Conservation (phyloP, 2,888 invertebrate species). For the Cantharis flavilabris region DNA sequence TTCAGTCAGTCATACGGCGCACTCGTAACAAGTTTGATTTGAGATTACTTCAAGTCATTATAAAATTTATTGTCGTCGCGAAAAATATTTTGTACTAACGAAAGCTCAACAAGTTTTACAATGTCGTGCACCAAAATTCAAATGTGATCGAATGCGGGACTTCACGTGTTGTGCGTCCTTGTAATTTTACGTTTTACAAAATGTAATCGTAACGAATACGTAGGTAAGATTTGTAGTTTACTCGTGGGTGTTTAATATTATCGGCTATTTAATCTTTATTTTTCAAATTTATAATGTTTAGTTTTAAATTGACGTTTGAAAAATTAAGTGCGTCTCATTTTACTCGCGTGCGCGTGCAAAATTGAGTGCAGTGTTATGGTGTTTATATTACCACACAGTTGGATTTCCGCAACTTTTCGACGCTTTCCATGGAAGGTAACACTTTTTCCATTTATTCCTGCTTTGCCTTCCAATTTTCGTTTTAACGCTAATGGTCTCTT, state of each 20-base stretch:
- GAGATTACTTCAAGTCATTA: neutral
- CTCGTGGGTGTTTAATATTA: slow-evolving; percentile 19
- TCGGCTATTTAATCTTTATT: neutral
- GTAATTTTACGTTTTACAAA: neutral
- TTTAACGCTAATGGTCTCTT: neutral
- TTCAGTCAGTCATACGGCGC: slow-evolving; percentile 32
- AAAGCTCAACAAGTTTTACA: neutral
- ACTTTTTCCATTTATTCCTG: neutral
- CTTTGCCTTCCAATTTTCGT: neutral
- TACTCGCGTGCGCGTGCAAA: neutral
- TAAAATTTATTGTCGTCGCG: neutral
- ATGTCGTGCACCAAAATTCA: neutral
- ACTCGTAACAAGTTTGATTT: slow-evolving; percentile 29
- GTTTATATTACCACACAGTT: neutral
- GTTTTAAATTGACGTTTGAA: neutral
- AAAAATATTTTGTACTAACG: neutral
- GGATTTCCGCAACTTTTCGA: neutral
- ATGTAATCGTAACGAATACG: slow-evolving; percentile 18
- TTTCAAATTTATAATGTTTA: neutral
- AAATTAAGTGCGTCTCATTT: neutral
- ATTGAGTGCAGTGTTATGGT: neutral
- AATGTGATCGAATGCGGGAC: neutral
- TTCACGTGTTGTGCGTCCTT: neutral
- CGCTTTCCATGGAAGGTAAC: neutral
- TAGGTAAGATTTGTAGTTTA: slow-evolving; percentile 15